Evolutionary conservation across 2,797 vertebrate genomes (phyloP).

Genomic region (Protosalanx chinensis): DNA sequence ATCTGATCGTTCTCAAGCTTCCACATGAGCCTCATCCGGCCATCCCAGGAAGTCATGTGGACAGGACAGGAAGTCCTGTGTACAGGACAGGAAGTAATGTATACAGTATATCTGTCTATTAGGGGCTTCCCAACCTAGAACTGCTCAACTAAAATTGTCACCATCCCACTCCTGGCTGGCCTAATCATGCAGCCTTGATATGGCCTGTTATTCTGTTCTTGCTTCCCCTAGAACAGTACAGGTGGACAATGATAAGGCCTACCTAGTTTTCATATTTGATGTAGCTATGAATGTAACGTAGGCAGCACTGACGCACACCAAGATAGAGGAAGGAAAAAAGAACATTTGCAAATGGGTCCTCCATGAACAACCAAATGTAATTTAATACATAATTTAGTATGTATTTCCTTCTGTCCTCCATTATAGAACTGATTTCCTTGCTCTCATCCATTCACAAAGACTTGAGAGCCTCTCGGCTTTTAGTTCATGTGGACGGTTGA

Average conservation of each 20-base stretch:
- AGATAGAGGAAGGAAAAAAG: no score
- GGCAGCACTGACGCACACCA: no score
- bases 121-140: no score
- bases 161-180: neutral
- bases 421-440: neutral
- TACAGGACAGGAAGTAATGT: no score
- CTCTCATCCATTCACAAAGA: neutral
- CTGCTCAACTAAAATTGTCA: neutral
- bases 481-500: neutral
- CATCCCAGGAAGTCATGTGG: no score
- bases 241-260: neutral
- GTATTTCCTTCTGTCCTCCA: neutral
- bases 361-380: neutral
- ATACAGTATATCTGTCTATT: no score
- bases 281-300: neutral
- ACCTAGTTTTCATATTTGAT: neutral
- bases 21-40: no score
- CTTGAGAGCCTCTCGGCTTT: neutral
- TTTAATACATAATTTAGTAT: neutral
- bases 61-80: no score
- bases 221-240: neutral
- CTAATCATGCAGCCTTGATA: neutral
- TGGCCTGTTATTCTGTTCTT: neutral
- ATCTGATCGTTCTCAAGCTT: no score
- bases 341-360: no score